phyloP scores from a whole-genome alignment of 1,140 invertebrate genomes.

The Drosophila teissieri region DNA sequence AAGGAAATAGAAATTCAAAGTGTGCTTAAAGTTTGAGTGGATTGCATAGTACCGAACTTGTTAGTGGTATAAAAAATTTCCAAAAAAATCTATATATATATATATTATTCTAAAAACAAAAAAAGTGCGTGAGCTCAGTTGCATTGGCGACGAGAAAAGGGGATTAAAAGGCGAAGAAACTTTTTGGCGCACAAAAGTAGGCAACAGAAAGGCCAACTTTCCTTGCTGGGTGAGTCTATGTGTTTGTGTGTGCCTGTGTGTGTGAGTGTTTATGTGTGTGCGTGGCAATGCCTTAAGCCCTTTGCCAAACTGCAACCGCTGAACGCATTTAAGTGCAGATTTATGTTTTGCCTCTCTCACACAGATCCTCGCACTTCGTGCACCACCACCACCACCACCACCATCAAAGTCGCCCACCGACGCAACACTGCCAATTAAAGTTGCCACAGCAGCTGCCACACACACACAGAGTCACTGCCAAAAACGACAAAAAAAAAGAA shows the following conservation, averaged over 20 bases:
- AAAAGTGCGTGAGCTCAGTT: constrained; percentile 11
- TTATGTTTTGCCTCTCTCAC: constrained; percentile 28
- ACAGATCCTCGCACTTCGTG: background rate
- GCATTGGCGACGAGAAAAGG: background rate
- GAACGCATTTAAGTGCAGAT: constrained; percentile 46
- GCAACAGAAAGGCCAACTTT: constrained; percentile 4
- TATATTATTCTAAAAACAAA: background rate
- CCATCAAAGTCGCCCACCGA: constrained; percentile 16
- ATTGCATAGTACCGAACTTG: background rate
- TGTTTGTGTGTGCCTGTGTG: too few species aligned
- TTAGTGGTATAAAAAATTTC: background rate
- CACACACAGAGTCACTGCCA: constrained; percentile 37
- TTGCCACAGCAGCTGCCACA: constrained; percentile 21
- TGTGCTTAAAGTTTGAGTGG: constrained; percentile 18
- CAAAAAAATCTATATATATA: too few species aligned
- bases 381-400: background rate
- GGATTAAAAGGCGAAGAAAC: constrained; percentile 15
- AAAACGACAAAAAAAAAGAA: background rate
- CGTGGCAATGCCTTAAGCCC: constrained; percentile 9
- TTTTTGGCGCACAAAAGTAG: constrained; percentile 33
- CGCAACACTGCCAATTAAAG: constrained; percentile 52
- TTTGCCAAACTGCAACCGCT: constrained; percentile 5
- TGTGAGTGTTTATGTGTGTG: background rate
- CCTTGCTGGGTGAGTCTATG: background rate
- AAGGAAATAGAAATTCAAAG: background rate